These are phyloP conservation scores for Eretmochelys imbricata DNA, from an alignment of 2,113 vertebrate genomes.

Conservation along the genomic window DNA sequence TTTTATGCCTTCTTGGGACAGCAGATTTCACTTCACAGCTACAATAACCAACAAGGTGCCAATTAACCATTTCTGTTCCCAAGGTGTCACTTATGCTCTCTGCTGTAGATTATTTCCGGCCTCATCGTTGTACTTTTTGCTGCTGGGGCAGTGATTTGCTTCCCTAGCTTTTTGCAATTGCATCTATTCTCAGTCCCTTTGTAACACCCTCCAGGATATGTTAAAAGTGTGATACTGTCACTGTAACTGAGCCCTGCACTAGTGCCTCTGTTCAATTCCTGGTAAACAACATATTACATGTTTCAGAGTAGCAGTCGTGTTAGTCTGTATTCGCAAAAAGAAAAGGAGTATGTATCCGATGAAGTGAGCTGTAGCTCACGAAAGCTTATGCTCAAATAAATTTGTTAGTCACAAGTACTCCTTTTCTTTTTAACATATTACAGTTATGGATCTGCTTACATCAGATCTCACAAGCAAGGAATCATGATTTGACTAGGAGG, in stretches of 20 bases:
- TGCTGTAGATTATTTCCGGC: background rate
- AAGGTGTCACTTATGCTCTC: background rate
- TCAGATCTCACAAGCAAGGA: background rate
- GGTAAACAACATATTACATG: background rate
- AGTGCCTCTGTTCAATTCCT: background rate
- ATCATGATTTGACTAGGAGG: background rate
- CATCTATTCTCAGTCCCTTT: background rate
- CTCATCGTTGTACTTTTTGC: background rate
- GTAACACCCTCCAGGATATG: fast-evolving
- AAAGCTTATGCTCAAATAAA: too few species aligned
- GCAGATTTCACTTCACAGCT: background rate
- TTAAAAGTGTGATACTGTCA: fast-evolving
- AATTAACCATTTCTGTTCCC: background rate
- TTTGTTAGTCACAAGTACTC: too few species aligned
- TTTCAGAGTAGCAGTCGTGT: too few species aligned
- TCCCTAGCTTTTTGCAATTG: background rate
- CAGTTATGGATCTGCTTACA: background rate
- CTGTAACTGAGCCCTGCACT: background rate
- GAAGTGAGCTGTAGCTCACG: too few species aligned
- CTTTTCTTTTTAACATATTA: background rate
- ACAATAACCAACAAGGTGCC: background rate
- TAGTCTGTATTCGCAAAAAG: too few species aligned
- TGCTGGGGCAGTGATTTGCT: background rate
- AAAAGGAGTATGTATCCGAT: too few species aligned
- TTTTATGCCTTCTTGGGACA: background rate